A percentile compares a stretch with the other conserved stretches of the same genome.
Evolutionary conservation across 1,140 invertebrate genomes (phyloP).

Genomic region (Drosophila athabasca): DNA sequence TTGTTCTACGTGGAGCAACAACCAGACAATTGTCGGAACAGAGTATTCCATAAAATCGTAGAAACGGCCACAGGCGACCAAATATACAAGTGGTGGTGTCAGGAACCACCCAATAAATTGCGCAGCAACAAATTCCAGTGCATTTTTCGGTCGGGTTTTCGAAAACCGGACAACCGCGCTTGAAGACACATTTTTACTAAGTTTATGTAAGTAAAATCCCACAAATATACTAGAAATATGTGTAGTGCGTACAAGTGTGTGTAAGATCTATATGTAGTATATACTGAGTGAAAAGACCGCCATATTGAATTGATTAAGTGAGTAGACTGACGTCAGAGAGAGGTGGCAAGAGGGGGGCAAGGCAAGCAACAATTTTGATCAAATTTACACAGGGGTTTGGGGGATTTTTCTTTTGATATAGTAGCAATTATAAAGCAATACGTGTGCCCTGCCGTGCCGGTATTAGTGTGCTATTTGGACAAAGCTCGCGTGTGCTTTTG

Average conservation of each 20-base stretch:
- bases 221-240: constrained; percentile 15
- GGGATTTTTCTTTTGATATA: constrained; percentile 31
- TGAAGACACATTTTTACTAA: constrained; percentile 52
- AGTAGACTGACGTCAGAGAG: constrained; percentile 21
- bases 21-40: constrained; percentile 37
- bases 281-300: constrained; percentile 29
- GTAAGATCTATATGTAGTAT: background rate
- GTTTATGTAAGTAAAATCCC: constrained; percentile 60
- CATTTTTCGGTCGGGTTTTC: constrained; percentile 59
- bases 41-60: constrained; percentile 24
- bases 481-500: constrained; percentile 45
- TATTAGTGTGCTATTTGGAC: constrained; percentile 32
- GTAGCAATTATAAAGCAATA: constrained; percentile 18
- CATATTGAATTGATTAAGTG: constrained; percentile 62
- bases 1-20: constrained; percentile 62
- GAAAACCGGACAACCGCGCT: constrained; percentile 62
- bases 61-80: constrained; percentile 56
- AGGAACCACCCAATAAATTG: constrained; percentile 70
- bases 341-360: background rate
- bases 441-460: constrained; percentile 11
- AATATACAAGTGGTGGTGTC: constrained; percentile 61
- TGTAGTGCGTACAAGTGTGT: constrained; percentile 27
- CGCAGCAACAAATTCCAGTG: constrained; percentile 50
- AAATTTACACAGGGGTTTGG: constrained; percentile 16
- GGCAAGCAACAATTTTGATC: constrained; percentile 8